Percentiles rank a stretch among this genome's conserved stretches.
These are phyloP conservation scores for Diprion similis DNA, from an alignment of 1,140 invertebrate genomes.

Conservation along the genomic window DNA sequence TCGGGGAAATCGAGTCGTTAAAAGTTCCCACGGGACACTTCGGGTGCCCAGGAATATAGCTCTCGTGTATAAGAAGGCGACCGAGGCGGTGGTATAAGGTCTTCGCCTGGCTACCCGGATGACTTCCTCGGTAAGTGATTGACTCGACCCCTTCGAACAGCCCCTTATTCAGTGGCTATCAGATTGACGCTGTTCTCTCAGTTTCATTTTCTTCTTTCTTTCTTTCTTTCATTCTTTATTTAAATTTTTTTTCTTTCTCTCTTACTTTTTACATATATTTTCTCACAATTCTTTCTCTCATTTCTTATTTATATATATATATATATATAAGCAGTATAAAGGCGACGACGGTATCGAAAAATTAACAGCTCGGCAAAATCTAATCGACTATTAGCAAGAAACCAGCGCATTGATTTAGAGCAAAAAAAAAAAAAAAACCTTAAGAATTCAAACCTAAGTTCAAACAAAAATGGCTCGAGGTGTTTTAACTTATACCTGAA, in stretches of 20 bases:
- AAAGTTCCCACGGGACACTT: not conserved
- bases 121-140: slow-evolving; percentile 5
- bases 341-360: too few species aligned
- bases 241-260: too few species aligned
- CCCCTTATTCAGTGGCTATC: not conserved
- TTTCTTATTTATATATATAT: too few species aligned
- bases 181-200: not conserved
- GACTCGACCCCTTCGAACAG: not conserved
- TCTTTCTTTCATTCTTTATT: not conserved
- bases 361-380: too few species aligned
- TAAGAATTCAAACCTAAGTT: too few species aligned
- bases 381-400: too few species aligned
- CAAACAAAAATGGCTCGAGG: too few species aligned
- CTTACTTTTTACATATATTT: not conserved
- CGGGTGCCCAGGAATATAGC: not conserved
- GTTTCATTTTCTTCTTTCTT: too few species aligned
- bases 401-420: too few species aligned
- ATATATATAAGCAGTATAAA: too few species aligned
- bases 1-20: slow-evolving; percentile 4
- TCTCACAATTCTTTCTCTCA: not conserved
- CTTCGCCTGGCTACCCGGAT: not conserved
- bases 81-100: not conserved
- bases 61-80: not conserved
- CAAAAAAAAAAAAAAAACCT: too few species aligned
- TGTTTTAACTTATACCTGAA: too few species aligned